Percentiles rank a stretch among this genome's conserved stretches.
Evolutionary conservation across 2,797 vertebrate species (phyloP).

Genomic region (Falco concolor): DNA sequence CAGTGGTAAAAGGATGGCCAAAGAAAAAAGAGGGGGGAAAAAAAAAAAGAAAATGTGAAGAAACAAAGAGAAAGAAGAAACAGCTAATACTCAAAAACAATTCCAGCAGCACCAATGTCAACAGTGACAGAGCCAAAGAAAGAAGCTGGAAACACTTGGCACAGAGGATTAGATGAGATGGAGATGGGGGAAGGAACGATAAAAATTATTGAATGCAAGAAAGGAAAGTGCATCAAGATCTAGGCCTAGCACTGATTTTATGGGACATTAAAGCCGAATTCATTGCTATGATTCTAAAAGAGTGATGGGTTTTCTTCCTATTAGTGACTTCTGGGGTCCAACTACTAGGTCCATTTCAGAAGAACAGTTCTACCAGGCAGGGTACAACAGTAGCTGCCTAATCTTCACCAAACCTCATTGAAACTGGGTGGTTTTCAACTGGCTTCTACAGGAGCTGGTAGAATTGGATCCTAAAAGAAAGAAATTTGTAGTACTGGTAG

Average conservation of each 20-base stretch:
- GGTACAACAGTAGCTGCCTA: not conserved
- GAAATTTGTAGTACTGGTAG: not conserved
- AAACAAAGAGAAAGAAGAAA: not conserved
- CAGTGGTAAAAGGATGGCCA: not conserved
- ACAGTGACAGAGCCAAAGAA: not conserved
- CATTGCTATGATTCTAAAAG: not conserved
- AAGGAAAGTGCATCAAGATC: not conserved
- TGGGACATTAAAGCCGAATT: not conserved
- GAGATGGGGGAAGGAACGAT: not conserved
- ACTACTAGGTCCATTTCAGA: not conserved
- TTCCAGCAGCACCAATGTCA: not conserved
- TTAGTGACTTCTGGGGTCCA: not conserved
- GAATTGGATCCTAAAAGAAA: not conserved
- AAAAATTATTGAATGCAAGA: not conserved
- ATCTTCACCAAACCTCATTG: accelerated
- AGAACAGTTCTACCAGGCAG: not conserved
- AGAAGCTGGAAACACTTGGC: not conserved
- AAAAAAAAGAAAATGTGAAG: not conserved
- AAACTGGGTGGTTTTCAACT: not conserved
- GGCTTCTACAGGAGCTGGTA: not conserved
- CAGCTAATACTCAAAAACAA: not conserved
- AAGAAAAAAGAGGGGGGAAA: not conserved
- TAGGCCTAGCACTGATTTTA: not conserved
- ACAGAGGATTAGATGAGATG: not conserved
- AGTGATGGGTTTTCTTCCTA: not conserved